Conservation (phyloP, 2,888 invertebrate species). For the Lithosia quadra region DNA sequence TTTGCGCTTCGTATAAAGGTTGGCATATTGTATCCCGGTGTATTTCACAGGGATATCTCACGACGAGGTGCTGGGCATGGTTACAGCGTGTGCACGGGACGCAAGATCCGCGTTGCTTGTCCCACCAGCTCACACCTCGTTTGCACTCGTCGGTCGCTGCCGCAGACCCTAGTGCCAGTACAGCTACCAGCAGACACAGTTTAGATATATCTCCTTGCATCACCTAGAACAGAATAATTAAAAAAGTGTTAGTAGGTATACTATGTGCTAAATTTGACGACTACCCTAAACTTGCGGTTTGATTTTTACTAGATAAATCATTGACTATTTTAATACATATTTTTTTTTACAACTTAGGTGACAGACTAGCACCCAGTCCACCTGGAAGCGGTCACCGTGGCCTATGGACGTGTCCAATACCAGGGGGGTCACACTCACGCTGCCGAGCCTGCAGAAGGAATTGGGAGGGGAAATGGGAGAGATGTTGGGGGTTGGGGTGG, state of each 20-base stretch:
- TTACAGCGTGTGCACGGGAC: constrained; percentile 91
- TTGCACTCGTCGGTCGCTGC: constrained; percentile 73
- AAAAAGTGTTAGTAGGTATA: background rate
- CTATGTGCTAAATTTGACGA: too few species aligned
- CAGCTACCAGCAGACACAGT: constrained; percentile 78
- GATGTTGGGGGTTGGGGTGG: too few species aligned
- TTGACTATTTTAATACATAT: too few species aligned
- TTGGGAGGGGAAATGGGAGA: too few species aligned
- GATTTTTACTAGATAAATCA: too few species aligned
- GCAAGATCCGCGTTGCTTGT: constrained; percentile 88
- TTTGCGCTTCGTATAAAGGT: constrained; percentile 88
- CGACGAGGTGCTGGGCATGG: constrained; percentile 85
- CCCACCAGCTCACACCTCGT: constrained; percentile 90
- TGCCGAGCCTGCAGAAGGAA: too few species aligned
- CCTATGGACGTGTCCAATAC: too few species aligned
- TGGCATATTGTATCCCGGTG: constrained; percentile 92
- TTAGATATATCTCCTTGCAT: constrained; percentile 79
- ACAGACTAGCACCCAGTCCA: too few species aligned
- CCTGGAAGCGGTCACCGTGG: too few species aligned
- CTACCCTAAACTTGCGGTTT: too few species aligned
- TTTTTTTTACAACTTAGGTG: too few species aligned
- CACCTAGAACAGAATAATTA: constrained; percentile 65
- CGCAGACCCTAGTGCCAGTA: constrained; percentile 72
- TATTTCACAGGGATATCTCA: constrained; percentile 90
- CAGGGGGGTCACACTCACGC: too few species aligned